A percentile compares a stretch with the other conserved stretches of the same genome.
Conservation (phyloP, 2,888 invertebrate genomes). For the Endomychus coccineus region DNA sequence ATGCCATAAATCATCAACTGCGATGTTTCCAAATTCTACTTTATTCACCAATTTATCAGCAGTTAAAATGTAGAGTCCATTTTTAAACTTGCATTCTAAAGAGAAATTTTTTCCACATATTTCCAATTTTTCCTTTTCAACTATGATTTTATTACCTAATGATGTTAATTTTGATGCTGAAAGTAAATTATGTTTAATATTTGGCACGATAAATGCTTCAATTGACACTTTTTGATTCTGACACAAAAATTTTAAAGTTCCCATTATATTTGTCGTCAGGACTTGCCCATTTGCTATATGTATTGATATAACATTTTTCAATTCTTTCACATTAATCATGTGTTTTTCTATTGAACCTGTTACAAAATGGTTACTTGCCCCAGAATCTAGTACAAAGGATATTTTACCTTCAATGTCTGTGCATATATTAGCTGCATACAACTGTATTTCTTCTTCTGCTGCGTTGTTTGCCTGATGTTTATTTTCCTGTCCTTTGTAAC, state of each 20-base stretch:
- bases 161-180: constrained; percentile 14
- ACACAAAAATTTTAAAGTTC: constrained; percentile 4
- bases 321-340: constrained; percentile 10
- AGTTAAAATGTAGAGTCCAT: constrained; percentile 9
- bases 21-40: constrained; percentile 10
- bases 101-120: constrained; percentile 5
- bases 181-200: constrained; percentile 14
- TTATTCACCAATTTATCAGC: constrained; percentile 10
- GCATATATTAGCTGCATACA: no score
- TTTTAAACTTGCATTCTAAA: constrained; percentile 2
- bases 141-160: constrained; percentile 11
- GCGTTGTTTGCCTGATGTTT: constrained; percentile 7
- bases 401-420: constrained; percentile 9
- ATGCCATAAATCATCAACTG: constrained; percentile 15
- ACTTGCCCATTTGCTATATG: constrained; percentile 13
- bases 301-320: no score
- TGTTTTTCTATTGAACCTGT: constrained; percentile 6
- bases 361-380: constrained; percentile 15
- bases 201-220: constrained; percentile 13
- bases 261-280: constrained; percentile 9
- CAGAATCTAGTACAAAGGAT: constrained; percentile 13
- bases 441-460: no score
- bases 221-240: constrained; percentile 10
- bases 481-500: not conserved
- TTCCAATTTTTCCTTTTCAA: constrained; percentile 3